These are phyloP conservation scores for Cerceris rybyensis DNA, from an alignment of 2,888 invertebrate species.

Conservation along the genomic window DNA sequence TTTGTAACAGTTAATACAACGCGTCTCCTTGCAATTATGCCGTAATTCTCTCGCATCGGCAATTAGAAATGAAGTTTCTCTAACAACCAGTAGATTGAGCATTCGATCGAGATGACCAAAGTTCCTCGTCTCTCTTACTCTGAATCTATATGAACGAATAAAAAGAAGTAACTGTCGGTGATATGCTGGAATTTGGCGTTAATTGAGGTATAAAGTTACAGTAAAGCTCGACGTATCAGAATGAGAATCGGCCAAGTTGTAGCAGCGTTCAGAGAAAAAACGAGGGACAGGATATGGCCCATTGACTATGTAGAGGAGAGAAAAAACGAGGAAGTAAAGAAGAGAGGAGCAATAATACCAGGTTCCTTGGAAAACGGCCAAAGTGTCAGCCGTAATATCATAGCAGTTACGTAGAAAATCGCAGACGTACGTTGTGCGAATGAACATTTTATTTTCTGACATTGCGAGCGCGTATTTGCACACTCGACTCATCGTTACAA, in stretches of 20 bases:
- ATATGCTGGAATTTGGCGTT: too few species aligned
- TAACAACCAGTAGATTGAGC: too few species aligned
- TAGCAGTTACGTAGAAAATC: conserved; percentile 75
- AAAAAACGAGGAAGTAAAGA: conserved; percentile 30
- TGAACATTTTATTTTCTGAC: conserved; percentile 69
- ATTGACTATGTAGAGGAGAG: conserved; percentile 27
- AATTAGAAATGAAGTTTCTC: too few species aligned
- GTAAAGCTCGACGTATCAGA: conserved; percentile 63
- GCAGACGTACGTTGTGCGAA: conserved; percentile 65
- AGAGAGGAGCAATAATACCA: conserved; percentile 71
- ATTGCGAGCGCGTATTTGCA: neutral
- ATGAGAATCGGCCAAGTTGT: conserved; percentile 43
- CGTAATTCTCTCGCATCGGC: too few species aligned
- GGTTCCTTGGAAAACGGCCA: conserved; percentile 75
- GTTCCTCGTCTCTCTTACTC: too few species aligned
- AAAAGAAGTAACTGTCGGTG: too few species aligned
- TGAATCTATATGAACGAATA: too few species aligned
- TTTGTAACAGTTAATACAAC: conserved; percentile 27
- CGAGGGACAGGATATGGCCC: conserved; percentile 34
- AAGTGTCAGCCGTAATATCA: conserved; percentile 74
- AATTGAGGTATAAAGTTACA: conserved; percentile 41
- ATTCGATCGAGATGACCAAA: too few species aligned
- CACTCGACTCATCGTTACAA: conserved; percentile 4
- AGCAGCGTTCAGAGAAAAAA: conserved; percentile 1
- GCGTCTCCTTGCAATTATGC: too few species aligned